Evolutionary conservation across 1,140 invertebrate genomes (phyloP).

Genomic region (Eumaeus atala): DNA sequence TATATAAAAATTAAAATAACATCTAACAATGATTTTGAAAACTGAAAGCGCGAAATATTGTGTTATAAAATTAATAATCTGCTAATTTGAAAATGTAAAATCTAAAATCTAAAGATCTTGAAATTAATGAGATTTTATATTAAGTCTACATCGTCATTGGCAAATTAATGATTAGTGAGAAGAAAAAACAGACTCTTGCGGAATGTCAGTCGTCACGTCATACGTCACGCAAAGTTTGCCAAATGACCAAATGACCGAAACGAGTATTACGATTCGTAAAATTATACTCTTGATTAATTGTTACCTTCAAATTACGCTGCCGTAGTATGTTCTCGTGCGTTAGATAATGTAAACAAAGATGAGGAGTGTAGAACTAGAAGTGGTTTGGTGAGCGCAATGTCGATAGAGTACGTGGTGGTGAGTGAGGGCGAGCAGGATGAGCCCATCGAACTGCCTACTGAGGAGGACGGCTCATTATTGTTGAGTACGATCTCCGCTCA

Average conservation of each 20-base stretch:
- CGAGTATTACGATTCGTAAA: constrained; percentile 20
- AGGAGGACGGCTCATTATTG: constrained; percentile 88
- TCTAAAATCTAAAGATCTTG: too few relatives aligned
- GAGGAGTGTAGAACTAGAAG: constrained; percentile 33
- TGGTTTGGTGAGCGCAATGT: constrained; percentile 57
- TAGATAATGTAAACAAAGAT: constrained; percentile 50
- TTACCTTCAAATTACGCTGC: not conserved
- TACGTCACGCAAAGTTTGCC: constrained; percentile 33
- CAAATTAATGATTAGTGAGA: too few relatives aligned
- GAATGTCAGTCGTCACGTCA: constrained; percentile 29
- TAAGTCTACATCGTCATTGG: too few relatives aligned
- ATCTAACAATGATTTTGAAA: too few relatives aligned
- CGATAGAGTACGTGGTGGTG: constrained; percentile 77
- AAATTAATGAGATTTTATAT: too few relatives aligned
- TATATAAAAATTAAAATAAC: too few relatives aligned
- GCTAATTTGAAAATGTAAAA: too few relatives aligned
- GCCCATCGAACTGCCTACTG: constrained; percentile 90
- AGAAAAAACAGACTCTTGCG: too few relatives aligned
- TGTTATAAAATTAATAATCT: too few relatives aligned
- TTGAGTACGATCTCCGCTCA: constrained; percentile 89
- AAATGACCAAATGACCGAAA: constrained; percentile 14
- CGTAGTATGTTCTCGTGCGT: constrained; percentile 12
- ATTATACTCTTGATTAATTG: not conserved
- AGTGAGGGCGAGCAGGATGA: constrained; percentile 90
- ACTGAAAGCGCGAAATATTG: too few relatives aligned